A percentile compares a stretch with the other conserved stretches of the same genome.
Conservation (phyloP, 2,797 vertebrate species). For the Geotrypetes seraphini region DNA sequence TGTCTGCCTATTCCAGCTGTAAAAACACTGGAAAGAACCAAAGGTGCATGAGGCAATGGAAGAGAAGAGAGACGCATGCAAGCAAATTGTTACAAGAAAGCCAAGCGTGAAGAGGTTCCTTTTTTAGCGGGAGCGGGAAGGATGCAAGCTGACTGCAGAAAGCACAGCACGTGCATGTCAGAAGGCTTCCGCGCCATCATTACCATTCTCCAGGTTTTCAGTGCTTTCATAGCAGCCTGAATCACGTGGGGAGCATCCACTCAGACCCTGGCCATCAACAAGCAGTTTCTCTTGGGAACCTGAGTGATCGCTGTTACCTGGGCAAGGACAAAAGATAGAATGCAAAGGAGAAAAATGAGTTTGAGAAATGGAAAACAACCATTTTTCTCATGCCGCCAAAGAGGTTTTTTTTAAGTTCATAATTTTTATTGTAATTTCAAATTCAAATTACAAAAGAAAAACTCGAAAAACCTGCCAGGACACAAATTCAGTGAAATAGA, state of each 20-base stretch:
- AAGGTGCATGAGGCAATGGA: conserved; percentile 1
- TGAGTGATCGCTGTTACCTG: conserved; percentile 92
- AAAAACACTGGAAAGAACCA: not conserved
- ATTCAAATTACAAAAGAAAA: too few relatives aligned
- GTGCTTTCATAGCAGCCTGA: conserved; percentile 97
- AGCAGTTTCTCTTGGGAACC: conserved; percentile 94
- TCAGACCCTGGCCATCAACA: conserved; percentile 67
- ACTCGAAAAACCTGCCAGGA: too few relatives aligned
- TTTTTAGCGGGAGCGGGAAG: conserved; percentile 25
- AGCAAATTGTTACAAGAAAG: not conserved
- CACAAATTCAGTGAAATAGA: too few relatives aligned
- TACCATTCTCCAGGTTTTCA: conserved; percentile 96
- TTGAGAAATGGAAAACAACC: too few relatives aligned
- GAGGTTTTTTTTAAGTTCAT: too few relatives aligned
- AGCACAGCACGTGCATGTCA: conserved; percentile 3
- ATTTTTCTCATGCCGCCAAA: too few relatives aligned
- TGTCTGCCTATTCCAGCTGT: too few relatives aligned
- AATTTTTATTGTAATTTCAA: too few relatives aligned
- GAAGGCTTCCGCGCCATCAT: conserved; percentile 29
- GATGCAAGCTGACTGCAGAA: not conserved
- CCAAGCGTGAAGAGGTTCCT: conserved; percentile 12
- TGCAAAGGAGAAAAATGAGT: too few relatives aligned
- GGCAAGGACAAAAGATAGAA: not conserved
- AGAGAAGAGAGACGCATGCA: not conserved
- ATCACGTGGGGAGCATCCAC: conserved; percentile 85